phyloP scores from a whole-genome alignment of 2,888 invertebrate species.

The Exocentrus adspersus region DNA sequence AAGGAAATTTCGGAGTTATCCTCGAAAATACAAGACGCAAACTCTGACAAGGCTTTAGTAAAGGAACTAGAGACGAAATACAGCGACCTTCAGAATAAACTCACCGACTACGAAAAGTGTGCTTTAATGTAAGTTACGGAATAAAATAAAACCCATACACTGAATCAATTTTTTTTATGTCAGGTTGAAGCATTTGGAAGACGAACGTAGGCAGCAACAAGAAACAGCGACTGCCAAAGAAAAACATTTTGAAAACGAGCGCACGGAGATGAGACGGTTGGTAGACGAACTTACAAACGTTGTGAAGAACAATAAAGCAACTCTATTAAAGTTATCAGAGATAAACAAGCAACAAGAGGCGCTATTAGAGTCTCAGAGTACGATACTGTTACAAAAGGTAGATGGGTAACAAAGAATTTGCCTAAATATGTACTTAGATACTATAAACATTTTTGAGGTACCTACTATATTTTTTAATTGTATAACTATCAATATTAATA shows the following conservation, averaged over 20 bases:
- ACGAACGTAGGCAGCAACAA: constrained; percentile 41
- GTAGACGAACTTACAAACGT: constrained; percentile 48
- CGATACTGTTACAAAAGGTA: constrained; percentile 45
- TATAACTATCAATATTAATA: too few relatives aligned
- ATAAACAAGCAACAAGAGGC: constrained; percentile 50
- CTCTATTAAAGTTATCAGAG: constrained; percentile 45
- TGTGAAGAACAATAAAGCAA: constrained; percentile 48
- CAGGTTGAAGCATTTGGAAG: constrained; percentile 44
- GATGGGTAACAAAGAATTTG: too few relatives aligned
- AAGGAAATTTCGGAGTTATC: constrained; percentile 37
- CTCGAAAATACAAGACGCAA: constrained; percentile 32
- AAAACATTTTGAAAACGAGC: constrained; percentile 38
- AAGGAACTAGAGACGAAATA: constrained; percentile 34
- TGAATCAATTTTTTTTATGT: too few relatives aligned
- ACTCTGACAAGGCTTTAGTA: constrained; percentile 23
- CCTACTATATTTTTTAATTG: too few relatives aligned
- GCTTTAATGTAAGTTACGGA: constrained; percentile 34
- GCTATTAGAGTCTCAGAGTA: constrained; percentile 45
- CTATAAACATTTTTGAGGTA: too few relatives aligned
- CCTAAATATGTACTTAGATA: too few relatives aligned
- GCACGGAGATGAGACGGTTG: constrained; percentile 45
- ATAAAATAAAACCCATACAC: too few relatives aligned
- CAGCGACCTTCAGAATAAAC: constrained; percentile 35
- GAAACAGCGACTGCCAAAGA: constrained; percentile 36
- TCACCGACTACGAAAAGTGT: constrained; percentile 38